Percentiles rank a stretch among this genome's conserved stretches.
Evolutionary conservation across 1,140 invertebrate species (phyloP).

Genomic region (Sminthurinus signatus): DNA sequence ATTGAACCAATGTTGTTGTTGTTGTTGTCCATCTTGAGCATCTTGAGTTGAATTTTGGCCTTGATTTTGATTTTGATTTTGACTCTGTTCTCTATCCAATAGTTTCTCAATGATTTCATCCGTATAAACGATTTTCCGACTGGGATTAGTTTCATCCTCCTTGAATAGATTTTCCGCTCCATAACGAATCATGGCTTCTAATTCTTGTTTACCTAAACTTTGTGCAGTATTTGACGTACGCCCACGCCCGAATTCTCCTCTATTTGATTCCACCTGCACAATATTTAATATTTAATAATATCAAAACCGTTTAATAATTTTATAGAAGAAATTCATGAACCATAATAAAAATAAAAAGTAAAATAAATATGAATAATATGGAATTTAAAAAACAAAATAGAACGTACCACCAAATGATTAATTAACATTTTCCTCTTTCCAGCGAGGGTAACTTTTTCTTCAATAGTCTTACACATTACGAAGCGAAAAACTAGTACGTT

Average conservation of each 20-base stretch:
- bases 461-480: slow-evolving; percentile 95
- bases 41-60: too few relatives aligned
- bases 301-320: too few relatives aligned
- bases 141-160: slow-evolving; percentile 53
- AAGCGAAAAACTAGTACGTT: slow-evolving; percentile 99
- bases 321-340: too few relatives aligned
- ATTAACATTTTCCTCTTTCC: slow-evolving; percentile 99
- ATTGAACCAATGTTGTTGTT: slow-evolving; percentile 65
- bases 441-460: slow-evolving; percentile 95
- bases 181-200: slow-evolving; percentile 97
- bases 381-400: slow-evolving; percentile 49
- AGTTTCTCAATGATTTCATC: slow-evolving; percentile 89
- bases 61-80: too few relatives aligned
- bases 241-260: too few relatives aligned
- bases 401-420: slow-evolving; percentile 93
- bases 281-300: too few relatives aligned
- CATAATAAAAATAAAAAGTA: too few relatives aligned
- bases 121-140: slow-evolving; percentile 94
- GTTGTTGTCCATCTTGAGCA: slow-evolving; percentile 56
- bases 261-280: slow-evolving; percentile 61
- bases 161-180: slow-evolving; percentile 99
- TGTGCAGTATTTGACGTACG: slow-evolving; percentile 60
- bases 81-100: slow-evolving; percentile 89
- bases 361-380: too few relatives aligned
- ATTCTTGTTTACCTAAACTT: slow-evolving; percentile 80